Conservation (phyloP, 2,888 invertebrate genomes). For the Conistra vaccinii region DNA sequence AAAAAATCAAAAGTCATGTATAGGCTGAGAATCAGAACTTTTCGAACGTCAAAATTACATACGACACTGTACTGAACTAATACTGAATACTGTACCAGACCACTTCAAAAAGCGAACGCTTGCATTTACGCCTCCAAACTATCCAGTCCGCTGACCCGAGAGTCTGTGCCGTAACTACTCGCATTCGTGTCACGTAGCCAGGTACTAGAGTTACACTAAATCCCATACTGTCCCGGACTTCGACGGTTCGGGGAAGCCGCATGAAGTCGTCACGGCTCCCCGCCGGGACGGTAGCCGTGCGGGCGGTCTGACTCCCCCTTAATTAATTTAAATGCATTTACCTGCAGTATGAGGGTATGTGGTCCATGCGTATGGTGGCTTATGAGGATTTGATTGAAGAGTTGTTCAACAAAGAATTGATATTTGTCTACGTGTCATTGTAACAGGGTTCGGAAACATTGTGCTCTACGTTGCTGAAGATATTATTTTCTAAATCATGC, state of each 20-base stretch:
- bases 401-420: background rate
- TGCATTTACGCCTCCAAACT: constrained; percentile 34
- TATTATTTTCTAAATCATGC: background rate
- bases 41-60: too few species aligned
- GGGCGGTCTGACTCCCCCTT: constrained; percentile 87
- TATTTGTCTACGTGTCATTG: constrained; percentile 4
- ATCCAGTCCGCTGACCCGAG: constrained; percentile 51
- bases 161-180: constrained; percentile 55
- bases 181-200: constrained; percentile 66
- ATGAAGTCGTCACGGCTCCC: constrained; percentile 89
- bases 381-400: constrained; percentile 37
- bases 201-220: constrained; percentile 72
- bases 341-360: constrained; percentile 75
- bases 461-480: background rate
- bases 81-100: background rate
- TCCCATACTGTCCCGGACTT: constrained; percentile 61
- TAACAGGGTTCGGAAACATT: background rate
- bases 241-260: constrained; percentile 85
- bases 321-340: constrained; percentile 89
- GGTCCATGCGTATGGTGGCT: constrained; percentile 45
- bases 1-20: too few species aligned
- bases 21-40: too few species aligned
- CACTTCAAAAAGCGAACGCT: constrained; percentile 31
- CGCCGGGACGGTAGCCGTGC: constrained; percentile 86
- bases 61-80: too few species aligned